Base-by-base conservation (phyloP, 35 echinoderm and acorn worm species). In the Lytechinus variegatus region DNA sequence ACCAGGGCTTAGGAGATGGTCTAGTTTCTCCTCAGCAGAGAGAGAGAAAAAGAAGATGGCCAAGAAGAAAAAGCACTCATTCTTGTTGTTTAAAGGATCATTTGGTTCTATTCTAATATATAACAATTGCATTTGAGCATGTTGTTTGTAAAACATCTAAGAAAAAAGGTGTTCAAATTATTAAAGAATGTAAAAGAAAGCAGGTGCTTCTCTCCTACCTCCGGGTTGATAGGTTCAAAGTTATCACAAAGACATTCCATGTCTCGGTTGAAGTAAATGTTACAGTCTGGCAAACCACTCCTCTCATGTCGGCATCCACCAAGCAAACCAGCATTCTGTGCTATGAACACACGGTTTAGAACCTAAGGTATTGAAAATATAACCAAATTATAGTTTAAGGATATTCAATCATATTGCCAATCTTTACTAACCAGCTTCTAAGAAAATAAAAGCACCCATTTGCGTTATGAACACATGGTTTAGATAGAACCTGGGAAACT, bases 221-320 rank as follows among this genome's bases (percentile, higher is more conserved):
- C 33, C 61, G 56, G 14, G 55, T 79, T 96, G 93, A 96, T 96
- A 33, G 96, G 93, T 87, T 96, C 96, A 95, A 87, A 94, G 52
- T 94, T 94, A 79, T 96, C 96, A 91, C 96, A 96, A 10, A 96
- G 96, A 27, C 94, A 88, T 7, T 12, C 96, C 10, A 51, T 89
- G 24, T 96, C 94, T 66, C 29, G 89, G 86, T 87, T 94, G 61
- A 94, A 52, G 54, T 96, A 96, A 9, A 89, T 51, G 94, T 96
- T 94, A 58, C 96, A 96, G 52, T 94, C 72, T 14, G 91, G 87
- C 27, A 58, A 54, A 10, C 93, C 87, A 44, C 86, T 93, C 94
- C 92, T 94, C 51, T 96, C 96, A 24, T 96, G 96, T 4, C 96
- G 92, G 89, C 96, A 96, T 1, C 92, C 33, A 3, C 96, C 87